These are phyloP conservation scores for Desmodus rotundus DNA, from an alignment of 2,113 vertebrate species.

Conservation along the genomic window DNA sequence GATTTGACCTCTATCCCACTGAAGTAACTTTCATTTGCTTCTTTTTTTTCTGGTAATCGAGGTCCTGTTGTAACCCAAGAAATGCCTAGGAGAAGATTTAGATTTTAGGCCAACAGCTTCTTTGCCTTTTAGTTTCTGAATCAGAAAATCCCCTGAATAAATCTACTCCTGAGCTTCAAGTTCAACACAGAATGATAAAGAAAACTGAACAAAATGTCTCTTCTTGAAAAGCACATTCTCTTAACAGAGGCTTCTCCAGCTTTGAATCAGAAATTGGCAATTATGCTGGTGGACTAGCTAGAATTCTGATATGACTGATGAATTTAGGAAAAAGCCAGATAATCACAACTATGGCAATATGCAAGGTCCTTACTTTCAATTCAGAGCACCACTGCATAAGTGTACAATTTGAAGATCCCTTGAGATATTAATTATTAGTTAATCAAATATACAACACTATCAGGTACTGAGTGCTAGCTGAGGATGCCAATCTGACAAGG, in stretches of 20 bases:
- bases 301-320: neutral
- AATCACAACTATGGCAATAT: neutral
- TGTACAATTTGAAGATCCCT: neutral
- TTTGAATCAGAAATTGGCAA: neutral
- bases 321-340: neutral
- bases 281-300: neutral
- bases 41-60: neutral
- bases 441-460: neutral
- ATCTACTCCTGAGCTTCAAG: neutral
- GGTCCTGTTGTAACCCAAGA: neutral
- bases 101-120: neutral
- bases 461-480: neutral
- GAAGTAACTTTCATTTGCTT: neutral
- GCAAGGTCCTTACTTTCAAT: neutral
- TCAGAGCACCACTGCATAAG: neutral
- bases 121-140: slow-evolving; percentile 8
- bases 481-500: neutral
- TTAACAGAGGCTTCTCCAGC: neutral
- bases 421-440: neutral
- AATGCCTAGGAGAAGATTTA: neutral
- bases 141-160: neutral
- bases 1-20: neutral
- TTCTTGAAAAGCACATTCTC: slow-evolving; percentile 3
- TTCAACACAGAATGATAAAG: neutral
- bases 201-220: neutral